Conservation (phyloP, 2,113 vertebrate genomes). For the Ptyas mucosa region DNA sequence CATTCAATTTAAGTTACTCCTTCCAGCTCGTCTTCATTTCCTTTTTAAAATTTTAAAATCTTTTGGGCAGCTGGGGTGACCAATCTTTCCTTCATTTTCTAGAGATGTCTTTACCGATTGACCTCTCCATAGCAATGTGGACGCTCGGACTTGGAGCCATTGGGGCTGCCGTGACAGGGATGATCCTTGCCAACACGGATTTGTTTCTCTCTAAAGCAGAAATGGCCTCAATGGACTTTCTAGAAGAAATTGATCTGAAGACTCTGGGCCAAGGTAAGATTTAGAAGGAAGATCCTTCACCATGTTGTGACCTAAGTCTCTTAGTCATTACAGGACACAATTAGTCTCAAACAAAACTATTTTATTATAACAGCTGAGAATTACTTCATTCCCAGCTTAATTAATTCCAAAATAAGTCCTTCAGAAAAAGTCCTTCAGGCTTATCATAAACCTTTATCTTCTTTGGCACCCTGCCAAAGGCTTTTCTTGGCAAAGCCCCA, state of each 20-base stretch:
- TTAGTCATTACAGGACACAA: no score
- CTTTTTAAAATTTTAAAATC: background rate
- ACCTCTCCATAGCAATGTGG: constrained; percentile 83
- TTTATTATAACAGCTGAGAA: no score
- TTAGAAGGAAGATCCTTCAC: background rate
- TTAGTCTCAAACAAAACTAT: no score
- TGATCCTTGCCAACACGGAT: constrained; percentile 91
- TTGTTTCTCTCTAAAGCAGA: constrained; percentile 81
- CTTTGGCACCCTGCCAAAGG: no score
- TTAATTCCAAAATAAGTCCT: no score
- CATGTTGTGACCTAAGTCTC: no score
- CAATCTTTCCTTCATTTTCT: constrained; percentile 51
- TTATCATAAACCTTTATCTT: no score
- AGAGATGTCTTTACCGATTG: constrained; percentile 76
- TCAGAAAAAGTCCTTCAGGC: no score
- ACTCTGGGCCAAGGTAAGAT: constrained; percentile 77
- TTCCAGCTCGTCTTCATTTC: no score
- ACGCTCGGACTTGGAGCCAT: constrained; percentile 85
- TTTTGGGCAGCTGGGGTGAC: constrained; percentile 29
- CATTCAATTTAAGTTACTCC: no score
- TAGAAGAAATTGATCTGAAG: constrained; percentile 82
- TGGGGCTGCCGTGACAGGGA: constrained; percentile 82
- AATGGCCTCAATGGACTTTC: constrained; percentile 73
- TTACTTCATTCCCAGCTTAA: no score
- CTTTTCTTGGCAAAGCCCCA: no score